Percentiles rank a stretch among this genome's conserved stretches.
Evolutionary conservation across 2,797 vertebrate species (phyloP).

Genomic region (Diplodus sargus): DNA sequence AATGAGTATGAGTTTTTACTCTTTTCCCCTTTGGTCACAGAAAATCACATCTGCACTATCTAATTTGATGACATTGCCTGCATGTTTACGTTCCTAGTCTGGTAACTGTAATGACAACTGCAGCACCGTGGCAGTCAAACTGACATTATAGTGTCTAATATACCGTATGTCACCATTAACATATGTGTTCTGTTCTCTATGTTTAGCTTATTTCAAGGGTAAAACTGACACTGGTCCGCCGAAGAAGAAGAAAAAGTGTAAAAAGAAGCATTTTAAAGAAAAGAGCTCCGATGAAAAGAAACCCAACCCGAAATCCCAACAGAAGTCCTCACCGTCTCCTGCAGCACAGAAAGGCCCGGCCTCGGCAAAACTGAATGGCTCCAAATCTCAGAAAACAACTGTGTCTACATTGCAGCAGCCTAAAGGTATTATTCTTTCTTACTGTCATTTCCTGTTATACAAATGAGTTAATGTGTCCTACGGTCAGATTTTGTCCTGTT

Average conservation of each 20-base stretch:
- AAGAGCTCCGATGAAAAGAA: constrained; percentile 57
- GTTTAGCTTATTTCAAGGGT: constrained; percentile 79
- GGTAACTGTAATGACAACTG: background rate
- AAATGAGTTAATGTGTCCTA: background rate
- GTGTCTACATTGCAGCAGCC: constrained; percentile 40
- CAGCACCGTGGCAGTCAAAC: background rate
- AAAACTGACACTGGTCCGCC: constrained; percentile 67
- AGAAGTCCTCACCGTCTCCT: constrained; percentile 37
- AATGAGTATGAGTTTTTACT: background rate
- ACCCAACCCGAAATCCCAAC: constrained; percentile 53
- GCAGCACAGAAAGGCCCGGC: constrained; percentile 42
- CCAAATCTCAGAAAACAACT: constrained; percentile 44
- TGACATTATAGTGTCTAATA: background rate
- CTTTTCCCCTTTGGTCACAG: background rate
- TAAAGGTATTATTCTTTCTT: constrained; percentile 57
- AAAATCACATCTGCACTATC: background rate
- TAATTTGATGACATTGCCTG: background rate
- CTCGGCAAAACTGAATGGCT: constrained; percentile 6
- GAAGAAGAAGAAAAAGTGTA: constrained; percentile 86
- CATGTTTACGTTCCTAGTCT: background rate
- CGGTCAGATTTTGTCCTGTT: background rate
- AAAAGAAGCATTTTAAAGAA: constrained; percentile 77
- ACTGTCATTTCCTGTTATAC: background rate
- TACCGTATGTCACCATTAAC: background rate
- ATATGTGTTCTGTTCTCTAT: constrained; percentile 22